Evolutionary conservation across 2,797 vertebrate species (phyloP), one percentile per base, ranked within the genome.

Genomic region (Cephalopachus bancanus): DNA sequence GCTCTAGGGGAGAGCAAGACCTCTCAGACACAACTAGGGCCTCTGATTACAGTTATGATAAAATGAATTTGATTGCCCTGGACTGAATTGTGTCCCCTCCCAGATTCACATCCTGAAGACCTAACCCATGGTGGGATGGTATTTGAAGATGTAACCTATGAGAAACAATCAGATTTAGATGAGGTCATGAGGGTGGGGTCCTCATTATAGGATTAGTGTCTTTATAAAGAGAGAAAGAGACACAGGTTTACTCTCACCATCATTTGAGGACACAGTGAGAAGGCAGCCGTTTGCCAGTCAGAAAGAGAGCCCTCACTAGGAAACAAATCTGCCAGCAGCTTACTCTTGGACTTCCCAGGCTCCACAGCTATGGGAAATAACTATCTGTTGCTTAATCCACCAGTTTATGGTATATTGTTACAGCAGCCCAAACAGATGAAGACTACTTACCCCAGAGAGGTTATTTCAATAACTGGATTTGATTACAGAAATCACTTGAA

Each of bases 391-490:
- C 51, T 30, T 60, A 90, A 76, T 67, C 37, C 33, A 44, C 37
- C 51, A 28, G 72, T 51, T 17, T 16, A 17, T 19, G 28, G 2
- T 30, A 26, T 62, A 83, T 74, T 30, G 17, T 75, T 79, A 74
- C 0, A 51, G 51, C 28, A 87, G 37, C 55, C 37, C 4, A 26
- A 60, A 64, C 10, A 49, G 67, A 28, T 60, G 10, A 51, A 44
- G 80, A 92, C n/a, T 67, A 51, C 28, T 51, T 26, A 15, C 19
- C 5, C 60, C 57, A 7, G 33, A 91, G 0, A 12, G 78, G 86
- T 16, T 85, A 67, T 89, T 86, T 91, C 79, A 93, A 91, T 49
- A 79, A n/a, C 1, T 69, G 79, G 33, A 71, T 89, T 33, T 88
- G 53, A 55, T 84, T 49, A 93, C 22, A 83, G 49, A 91, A 67